phyloP scores from a whole-genome alignment of 2,113 vertebrate species.

The Murina feae region DNA sequence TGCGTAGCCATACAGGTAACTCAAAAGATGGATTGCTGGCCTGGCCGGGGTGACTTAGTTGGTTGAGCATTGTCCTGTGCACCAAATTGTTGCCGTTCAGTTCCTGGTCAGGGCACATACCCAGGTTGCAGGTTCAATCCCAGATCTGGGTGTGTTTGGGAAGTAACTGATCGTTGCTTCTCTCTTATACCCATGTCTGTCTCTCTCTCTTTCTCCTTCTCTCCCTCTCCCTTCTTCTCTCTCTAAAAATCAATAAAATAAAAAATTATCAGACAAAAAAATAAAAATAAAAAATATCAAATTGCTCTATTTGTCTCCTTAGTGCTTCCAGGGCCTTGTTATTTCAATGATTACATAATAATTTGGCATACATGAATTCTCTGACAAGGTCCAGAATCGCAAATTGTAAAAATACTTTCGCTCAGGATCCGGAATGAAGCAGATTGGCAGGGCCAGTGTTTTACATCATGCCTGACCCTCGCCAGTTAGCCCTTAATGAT shows the following conservation, averaged over 20 bases:
- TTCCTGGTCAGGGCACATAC: no score
- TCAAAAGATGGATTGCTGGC: not conserved
- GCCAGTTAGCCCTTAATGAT: not conserved
- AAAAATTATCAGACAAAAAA: not conserved
- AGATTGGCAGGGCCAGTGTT: not conserved
- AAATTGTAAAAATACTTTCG: slow-evolving; percentile 1
- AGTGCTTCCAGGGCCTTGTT: not conserved
- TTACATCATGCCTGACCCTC: not conserved
- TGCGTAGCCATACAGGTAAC: not conserved
- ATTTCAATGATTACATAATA: not conserved
- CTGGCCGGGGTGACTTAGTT: no score
- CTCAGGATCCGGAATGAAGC: not conserved
- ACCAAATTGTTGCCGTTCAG: no score
- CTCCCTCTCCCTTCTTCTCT: no score
- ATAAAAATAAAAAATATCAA: not conserved
- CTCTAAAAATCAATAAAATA: no score
- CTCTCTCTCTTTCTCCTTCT: no score
- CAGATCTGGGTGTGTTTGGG: no score
- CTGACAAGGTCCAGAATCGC: slow-evolving; percentile 14
- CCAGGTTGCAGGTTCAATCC: no score
- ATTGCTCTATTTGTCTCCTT: not conserved
- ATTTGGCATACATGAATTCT: not conserved
- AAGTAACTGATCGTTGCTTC: no score
- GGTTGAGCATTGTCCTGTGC: no score
- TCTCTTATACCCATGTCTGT: no score